A percentile compares a stretch with the other conserved stretches of the same genome.
Conservation (phyloP, 1,140 invertebrate species). For the Hestina assimilis region DNA sequence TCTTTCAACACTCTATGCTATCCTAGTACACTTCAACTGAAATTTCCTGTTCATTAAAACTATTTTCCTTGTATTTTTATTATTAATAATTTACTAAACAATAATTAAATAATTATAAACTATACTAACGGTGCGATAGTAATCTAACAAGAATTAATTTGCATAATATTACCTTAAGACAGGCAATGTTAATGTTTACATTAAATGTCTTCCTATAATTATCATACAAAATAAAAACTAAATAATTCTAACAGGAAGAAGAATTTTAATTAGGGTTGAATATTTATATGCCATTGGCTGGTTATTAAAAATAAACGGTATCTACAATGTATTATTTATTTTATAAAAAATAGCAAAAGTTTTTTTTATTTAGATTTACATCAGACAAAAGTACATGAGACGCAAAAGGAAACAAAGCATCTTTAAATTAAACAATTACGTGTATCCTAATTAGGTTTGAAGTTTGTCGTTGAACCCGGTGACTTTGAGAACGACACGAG, state of each 20-base stretch:
- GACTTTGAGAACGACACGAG: slow-evolving; percentile 10
- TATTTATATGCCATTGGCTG: not conserved
- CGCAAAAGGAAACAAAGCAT: slow-evolving; percentile 9
- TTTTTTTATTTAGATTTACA: not conserved
- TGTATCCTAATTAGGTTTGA: slow-evolving; percentile 10
- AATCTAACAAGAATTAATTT: not conserved
- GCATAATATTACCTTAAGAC: not conserved
- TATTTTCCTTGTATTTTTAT: too few species aligned
- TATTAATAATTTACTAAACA: too few species aligned
- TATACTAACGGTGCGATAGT: too few species aligned
- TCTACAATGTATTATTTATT: too few species aligned
- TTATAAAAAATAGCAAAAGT: not conserved
- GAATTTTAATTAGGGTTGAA: not conserved
- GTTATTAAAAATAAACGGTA: not conserved
- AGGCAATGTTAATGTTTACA: too few species aligned
- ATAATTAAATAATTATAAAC: too few species aligned
- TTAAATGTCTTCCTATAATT: not conserved
- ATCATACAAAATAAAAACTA: not conserved
- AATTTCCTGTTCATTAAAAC: too few species aligned
- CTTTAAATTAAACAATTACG: slow-evolving; percentile 8
- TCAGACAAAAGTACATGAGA: not conserved
- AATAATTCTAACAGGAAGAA: not conserved
- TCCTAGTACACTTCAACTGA: not conserved
- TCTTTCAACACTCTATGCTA: not conserved
- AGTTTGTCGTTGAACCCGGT: slow-evolving; percentile 9